A percentile compares a stretch with the other conserved stretches of the same genome.
phyloP scores from a whole-genome alignment of 1,140 invertebrate species.

The Idris sp. region DNA sequence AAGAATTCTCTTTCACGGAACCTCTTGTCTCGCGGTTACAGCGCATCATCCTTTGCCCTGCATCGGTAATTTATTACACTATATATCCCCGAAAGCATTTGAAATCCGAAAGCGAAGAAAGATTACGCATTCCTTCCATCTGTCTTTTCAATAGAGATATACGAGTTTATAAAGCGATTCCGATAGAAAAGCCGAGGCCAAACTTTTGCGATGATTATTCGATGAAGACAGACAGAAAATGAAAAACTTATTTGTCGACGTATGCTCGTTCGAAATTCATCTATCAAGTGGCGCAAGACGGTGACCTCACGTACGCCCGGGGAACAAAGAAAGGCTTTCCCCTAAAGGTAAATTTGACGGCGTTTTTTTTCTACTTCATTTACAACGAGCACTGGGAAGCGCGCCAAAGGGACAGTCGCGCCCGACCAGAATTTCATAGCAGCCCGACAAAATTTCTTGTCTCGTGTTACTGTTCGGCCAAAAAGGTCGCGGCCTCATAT shows the following conservation, averaged over 20 bases:
- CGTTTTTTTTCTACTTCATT: slow-evolving; percentile 48
- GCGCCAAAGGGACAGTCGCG: slow-evolving; percentile 44
- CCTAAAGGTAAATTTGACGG: slow-evolving; percentile 43
- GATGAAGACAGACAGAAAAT: slow-evolving; percentile 35
- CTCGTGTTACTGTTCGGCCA: too few species aligned
- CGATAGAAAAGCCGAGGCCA: slow-evolving; percentile 25
- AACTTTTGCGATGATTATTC: slow-evolving; percentile 58
- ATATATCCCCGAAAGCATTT: too few species aligned
- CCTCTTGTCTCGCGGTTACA: slow-evolving; percentile 67
- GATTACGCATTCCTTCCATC: slow-evolving; percentile 51
- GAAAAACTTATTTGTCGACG: slow-evolving; percentile 48
- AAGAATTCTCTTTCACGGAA: too few species aligned
- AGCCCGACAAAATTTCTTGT: too few species aligned
- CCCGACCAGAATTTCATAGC: slow-evolving; percentile 23
- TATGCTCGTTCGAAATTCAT: slow-evolving; percentile 53
- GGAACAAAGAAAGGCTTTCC: slow-evolving; percentile 15
- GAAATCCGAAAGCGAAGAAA: slow-evolving; percentile 48
- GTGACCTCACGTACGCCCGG: slow-evolving; percentile 25
- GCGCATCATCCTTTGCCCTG: slow-evolving; percentile 48
- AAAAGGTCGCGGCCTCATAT: slow-evolving; percentile 25
- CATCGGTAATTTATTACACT: slow-evolving; percentile 72
- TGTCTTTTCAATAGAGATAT: slow-evolving; percentile 55
- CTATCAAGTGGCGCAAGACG: slow-evolving; percentile 38
- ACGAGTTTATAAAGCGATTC: slow-evolving; percentile 53
- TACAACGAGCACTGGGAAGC: slow-evolving; percentile 48